Evolutionary conservation across 2,113 vertebrate genomes (phyloP).

Genomic region (Rhineura floridana): DNA sequence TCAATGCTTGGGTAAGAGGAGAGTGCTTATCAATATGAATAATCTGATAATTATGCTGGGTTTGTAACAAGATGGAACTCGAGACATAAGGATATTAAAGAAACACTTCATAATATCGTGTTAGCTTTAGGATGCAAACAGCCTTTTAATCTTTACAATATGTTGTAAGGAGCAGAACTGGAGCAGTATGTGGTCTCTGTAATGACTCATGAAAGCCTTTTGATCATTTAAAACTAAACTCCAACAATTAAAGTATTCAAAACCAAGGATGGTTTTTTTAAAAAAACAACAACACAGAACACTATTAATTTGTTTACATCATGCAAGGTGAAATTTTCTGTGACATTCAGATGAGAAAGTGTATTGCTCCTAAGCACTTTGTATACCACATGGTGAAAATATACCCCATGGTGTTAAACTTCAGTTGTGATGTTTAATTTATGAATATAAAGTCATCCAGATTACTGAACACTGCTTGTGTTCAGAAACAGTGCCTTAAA

Average conservation of each 20-base stretch:
- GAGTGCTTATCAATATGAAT: not conserved
- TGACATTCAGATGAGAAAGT: constrained; percentile 42
- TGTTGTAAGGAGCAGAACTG: constrained; percentile 58
- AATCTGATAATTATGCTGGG: not conserved
- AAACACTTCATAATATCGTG: constrained; percentile 49
- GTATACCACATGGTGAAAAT: constrained; percentile 39
- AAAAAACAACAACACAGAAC: no score
- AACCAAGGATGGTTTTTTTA: no score
- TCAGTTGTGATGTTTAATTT: constrained; percentile 62
- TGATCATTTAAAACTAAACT: constrained; percentile 64
- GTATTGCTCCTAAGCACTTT: constrained; percentile 32
- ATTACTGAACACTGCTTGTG: not conserved
- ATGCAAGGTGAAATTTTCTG: constrained; percentile 48
- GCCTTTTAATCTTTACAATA: constrained; percentile 62
- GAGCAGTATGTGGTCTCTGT: constrained; percentile 64
- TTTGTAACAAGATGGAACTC: not conserved
- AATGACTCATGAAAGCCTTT: constrained; percentile 59
- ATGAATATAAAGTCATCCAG: not conserved
- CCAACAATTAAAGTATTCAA: constrained; percentile 39
- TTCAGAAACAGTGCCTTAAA: not conserved
- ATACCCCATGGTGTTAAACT: constrained; percentile 42
- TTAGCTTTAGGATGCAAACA: constrained; percentile 54
- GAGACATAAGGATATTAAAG: constrained; percentile 38
- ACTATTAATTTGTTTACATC: constrained; percentile 57
- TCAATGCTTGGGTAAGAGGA: not conserved